Evolutionary conservation across 2,113 vertebrate species (phyloP).

Genomic region (Proteles cristata): DNA sequence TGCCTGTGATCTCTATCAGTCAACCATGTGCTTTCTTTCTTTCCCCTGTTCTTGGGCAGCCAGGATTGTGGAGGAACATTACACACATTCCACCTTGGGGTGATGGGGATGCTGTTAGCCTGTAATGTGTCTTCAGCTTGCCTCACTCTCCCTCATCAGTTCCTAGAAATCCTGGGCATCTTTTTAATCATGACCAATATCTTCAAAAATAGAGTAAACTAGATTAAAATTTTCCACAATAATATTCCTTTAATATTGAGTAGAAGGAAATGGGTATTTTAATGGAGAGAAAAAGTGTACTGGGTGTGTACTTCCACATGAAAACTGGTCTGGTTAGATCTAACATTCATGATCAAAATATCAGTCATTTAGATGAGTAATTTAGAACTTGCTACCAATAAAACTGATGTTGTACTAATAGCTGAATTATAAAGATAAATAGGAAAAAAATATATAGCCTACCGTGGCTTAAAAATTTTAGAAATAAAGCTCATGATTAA

Average conservation of each 20-base stretch:
- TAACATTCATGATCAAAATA: not conserved
- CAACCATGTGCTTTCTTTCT: too few species aligned
- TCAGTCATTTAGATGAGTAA: not conserved
- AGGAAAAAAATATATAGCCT: not conserved
- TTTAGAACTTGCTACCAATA: not conserved
- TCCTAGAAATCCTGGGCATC: not conserved
- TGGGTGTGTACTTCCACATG: not conserved
- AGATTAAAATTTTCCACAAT: not conserved
- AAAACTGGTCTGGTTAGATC: not conserved
- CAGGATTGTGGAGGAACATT: too few species aligned
- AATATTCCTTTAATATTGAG: not conserved
- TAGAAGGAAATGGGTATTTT: not conserved
- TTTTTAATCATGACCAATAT: not conserved
- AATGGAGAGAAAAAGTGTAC: too few species aligned
- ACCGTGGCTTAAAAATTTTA: not conserved
- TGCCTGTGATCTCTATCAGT: too few species aligned
- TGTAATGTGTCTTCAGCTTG: too few species aligned
- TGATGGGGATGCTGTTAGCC: too few species aligned
- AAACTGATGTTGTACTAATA: not conserved
- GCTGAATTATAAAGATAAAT: not conserved
- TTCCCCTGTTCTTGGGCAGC: too few species aligned
- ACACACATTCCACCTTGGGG: too few species aligned
- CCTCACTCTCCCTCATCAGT: not conserved
- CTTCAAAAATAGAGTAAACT: not conserved
- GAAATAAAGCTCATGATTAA: not conserved